These are phyloP conservation scores for Oreochromis spilurus DNA, from an alignment of 2,113 vertebrate genomes.

Conservation along the genomic window DNA sequence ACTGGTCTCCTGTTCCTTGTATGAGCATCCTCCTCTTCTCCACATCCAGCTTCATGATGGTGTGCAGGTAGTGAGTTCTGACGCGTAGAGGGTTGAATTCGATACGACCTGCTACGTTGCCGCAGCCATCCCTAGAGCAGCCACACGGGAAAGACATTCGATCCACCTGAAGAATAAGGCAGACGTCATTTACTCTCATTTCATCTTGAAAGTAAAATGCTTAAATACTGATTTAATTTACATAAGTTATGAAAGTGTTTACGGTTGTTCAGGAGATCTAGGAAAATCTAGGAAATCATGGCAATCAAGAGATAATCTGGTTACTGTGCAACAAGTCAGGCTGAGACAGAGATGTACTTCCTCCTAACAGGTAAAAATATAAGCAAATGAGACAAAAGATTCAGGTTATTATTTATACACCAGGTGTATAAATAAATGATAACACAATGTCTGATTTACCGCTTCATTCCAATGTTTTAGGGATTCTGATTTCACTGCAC, in stretches of 20 bases:
- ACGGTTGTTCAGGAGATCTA: neutral
- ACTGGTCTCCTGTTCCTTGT: conserved; percentile 32
- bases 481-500: neutral
- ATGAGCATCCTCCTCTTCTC: conserved; percentile 80
- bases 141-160: conserved; percentile 96
- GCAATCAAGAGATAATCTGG: neutral
- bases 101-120: conserved; percentile 86
- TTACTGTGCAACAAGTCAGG: neutral
- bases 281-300: neutral
- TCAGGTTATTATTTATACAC: neutral
- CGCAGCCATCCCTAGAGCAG: conserved; percentile 92
- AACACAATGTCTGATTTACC: neutral
- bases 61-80: conserved; percentile 96
- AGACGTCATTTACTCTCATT: neutral
- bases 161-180: conserved; percentile 80
- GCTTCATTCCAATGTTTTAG: neutral
- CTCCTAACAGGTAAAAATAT: neutral
- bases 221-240: neutral
- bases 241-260: neutral
- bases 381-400: neutral
- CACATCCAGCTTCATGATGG: conserved; percentile 95
- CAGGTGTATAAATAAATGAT: neutral
- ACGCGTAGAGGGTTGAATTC: conserved; percentile 97
- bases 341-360: neutral
- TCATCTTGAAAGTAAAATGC: neutral